Evolutionary conservation across 1,140 invertebrate genomes (phyloP), one percentile per base, ranked within the genome.

Genomic region (Temnothorax nylanderi): DNA sequence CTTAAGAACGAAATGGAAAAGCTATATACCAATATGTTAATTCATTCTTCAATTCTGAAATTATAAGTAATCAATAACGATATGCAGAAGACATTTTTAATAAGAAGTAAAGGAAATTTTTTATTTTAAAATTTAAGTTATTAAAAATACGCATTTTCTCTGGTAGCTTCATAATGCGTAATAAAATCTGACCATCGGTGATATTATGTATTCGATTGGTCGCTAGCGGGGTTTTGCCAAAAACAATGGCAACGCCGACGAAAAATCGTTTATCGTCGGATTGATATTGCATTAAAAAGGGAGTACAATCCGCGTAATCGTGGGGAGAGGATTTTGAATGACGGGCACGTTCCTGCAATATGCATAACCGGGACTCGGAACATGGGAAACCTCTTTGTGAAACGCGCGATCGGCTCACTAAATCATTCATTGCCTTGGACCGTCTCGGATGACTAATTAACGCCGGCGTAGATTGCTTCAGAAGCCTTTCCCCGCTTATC

Each of bases 361-460:
- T 95, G 94, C 94, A 95, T 94, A 94, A 94, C 92, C 92, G 81
- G 89, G 87, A 58, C 89, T 90, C 86, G 91, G 78, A 93, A 94
- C 94, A 95, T 87, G 92, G 92, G 92, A 95, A 95, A 94, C 94
- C 94, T 95, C 94, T 95, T 94, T 93, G 92, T 93, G 91, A 93
- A 75, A 89, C 90, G 90, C 90, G 92, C 88, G 90, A 91, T 91
- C 87, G 84, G 85, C 72, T 76, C 86, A 64, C 91, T 94, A 92
- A 94, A 94, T 94, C 90, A 94, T 94, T 92, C 92, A 94, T 87
- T 88, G 87, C 89, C 34, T 84, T 87, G 90, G 87, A 91, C 74
- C 89, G 90, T 92, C 93, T 92, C 90, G 90, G 87, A 90, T 92
- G 87, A 91, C 90, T 92, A 92, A 92, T 92, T 92, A 90, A 92